These are phyloP conservation scores for Lordiphosa collinella DNA, from an alignment of 1,140 invertebrate species.

Conservation along the genomic window DNA sequence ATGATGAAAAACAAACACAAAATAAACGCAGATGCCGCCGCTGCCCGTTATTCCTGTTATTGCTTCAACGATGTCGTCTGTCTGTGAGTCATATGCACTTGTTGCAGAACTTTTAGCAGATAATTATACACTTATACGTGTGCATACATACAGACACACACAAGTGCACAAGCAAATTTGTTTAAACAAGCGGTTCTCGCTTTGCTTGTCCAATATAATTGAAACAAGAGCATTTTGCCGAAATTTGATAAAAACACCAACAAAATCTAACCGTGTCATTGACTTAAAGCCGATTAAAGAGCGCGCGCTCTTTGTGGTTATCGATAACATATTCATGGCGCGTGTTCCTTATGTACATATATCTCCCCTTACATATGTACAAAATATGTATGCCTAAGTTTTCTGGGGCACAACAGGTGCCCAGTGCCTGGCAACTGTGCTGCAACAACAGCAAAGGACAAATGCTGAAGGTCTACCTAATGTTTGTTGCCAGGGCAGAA, in stretches of 20 bases:
- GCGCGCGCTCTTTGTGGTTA: slow-evolving; percentile 19
- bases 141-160: not conserved
- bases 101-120: slow-evolving; percentile 67
- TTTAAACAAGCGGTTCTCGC: slow-evolving; percentile 28
- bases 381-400: slow-evolving; percentile 5
- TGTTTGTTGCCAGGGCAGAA: slow-evolving; percentile 39
- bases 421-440: slow-evolving; percentile 73
- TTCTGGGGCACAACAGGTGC: slow-evolving; percentile 59
- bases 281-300: slow-evolving; percentile 35
- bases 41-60: slow-evolving; percentile 43
- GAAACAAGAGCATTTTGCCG: slow-evolving; percentile 12
- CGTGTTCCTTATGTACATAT: not conserved
- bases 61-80: slow-evolving; percentile 26
- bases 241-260: slow-evolving; percentile 43
- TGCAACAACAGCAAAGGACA: slow-evolving; percentile 47
- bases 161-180: slow-evolving; percentile 20
- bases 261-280: slow-evolving; percentile 19
- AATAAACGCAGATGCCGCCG: slow-evolving; percentile 48
- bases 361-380: not conserved
- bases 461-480: slow-evolving; percentile 58
- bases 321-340: slow-evolving; percentile 26
- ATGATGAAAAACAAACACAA: slow-evolving; percentile 33
- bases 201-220: slow-evolving; percentile 24
- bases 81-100: slow-evolving; percentile 64
- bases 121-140: slow-evolving; percentile 32